phyloP scores from a whole-genome alignment of 2,888 invertebrate species.

The Cerastoderma edule region DNA sequence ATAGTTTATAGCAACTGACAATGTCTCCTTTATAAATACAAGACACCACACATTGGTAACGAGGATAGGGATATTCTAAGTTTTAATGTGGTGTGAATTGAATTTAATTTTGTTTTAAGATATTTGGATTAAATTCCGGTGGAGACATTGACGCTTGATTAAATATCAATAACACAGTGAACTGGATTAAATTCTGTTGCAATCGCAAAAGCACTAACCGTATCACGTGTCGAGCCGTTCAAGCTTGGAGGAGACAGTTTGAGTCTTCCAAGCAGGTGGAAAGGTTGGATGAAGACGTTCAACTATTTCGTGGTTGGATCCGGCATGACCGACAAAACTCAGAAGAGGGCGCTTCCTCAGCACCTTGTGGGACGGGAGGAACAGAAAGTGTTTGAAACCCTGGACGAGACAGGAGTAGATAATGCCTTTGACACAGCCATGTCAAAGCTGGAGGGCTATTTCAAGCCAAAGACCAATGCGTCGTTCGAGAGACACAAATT shows the following conservation, averaged over 20 bases:
- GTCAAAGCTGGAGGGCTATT: conserved; percentile 20
- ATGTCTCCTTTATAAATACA: too few relatives aligned
- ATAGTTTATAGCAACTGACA: too few relatives aligned
- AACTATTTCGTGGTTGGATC: conserved; percentile 14
- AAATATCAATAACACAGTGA: too few relatives aligned
- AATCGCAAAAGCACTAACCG: too few relatives aligned
- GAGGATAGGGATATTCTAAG: too few relatives aligned
- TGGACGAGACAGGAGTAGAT: conserved; percentile 30
- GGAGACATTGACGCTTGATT: too few relatives aligned
- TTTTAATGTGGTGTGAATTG: too few relatives aligned
- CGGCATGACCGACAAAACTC: conserved; percentile 18
- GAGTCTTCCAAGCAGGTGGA: conserved; percentile 7
- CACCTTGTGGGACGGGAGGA: conserved; percentile 35
- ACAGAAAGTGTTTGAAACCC: conserved; percentile 32
- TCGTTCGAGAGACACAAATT: conserved; percentile 23
- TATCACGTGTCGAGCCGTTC: too few relatives aligned
- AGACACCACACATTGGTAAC: too few relatives aligned
- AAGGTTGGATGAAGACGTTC: conserved; percentile 23
- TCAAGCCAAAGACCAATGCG: conserved; percentile 36
- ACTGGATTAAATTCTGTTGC: too few relatives aligned
- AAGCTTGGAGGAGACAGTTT: neutral
- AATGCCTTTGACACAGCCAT: conserved; percentile 31
- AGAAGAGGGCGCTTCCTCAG: conserved; percentile 31
- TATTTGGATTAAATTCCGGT: too few relatives aligned
- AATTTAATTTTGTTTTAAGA: too few relatives aligned